A percentile compares a stretch with the other conserved stretches of the same genome.
Conservation (phyloP, 2,113 vertebrate genomes). For the Hydropotes inermis region DNA sequence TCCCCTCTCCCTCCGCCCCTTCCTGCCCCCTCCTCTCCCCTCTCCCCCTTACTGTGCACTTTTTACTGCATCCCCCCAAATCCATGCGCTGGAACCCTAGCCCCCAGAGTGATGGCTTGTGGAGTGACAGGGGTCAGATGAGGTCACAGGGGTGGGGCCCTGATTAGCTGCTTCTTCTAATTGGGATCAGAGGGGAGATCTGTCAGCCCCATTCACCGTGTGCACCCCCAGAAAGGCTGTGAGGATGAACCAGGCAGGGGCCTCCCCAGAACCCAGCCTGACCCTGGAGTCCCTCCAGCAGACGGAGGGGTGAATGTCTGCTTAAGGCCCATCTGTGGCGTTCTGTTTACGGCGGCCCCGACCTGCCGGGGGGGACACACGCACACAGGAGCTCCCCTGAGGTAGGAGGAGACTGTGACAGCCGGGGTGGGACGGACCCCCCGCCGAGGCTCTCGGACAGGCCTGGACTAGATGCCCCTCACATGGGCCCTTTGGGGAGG, state of each 20-base stretch:
- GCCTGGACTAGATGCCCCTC: not conserved
- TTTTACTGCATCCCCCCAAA: not conserved
- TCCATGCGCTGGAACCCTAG: not conserved
- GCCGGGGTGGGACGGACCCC: fast-evolving
- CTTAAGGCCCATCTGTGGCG: not conserved
- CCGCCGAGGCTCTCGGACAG: not conserved
- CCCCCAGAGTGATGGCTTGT: fast-evolving
- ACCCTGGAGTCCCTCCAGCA: not conserved
- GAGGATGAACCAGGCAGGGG: not conserved
- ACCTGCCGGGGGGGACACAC: not conserved
- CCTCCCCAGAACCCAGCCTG: not conserved
- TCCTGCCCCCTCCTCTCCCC: no score
- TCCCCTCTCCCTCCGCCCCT: no score
- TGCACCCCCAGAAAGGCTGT: not conserved
- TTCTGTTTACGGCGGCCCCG: not conserved
- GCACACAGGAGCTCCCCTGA: fast-evolving
- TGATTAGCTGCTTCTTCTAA: not conserved
- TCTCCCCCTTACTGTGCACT: not conserved
- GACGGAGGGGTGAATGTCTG: not conserved
- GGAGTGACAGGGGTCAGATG: not conserved
- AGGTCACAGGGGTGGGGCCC: not conserved
- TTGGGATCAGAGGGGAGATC: not conserved
- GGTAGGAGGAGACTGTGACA: not conserved
- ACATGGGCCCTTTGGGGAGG: not conserved
- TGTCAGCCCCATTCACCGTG: fast-evolving